Evolutionary conservation across 92 coral and sea anemone genomes (phyloP).

Genomic region (Virgularia gustaviana): DNA sequence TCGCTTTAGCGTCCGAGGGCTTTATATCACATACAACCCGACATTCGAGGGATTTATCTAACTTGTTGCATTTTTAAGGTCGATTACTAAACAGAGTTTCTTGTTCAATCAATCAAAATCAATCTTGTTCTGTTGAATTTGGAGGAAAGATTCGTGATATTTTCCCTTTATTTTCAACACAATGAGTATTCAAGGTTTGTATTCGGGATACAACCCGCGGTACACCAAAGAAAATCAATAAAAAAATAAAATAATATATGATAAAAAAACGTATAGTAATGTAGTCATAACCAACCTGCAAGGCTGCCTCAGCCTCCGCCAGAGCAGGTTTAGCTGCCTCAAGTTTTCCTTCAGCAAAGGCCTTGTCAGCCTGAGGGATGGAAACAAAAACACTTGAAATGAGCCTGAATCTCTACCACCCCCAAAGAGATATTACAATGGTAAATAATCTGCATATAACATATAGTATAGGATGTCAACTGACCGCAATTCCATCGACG

Average conservation of each 20-base stretch:
- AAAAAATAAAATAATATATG: neutral
- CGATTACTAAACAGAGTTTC: too few relatives aligned
- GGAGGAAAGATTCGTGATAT: neutral
- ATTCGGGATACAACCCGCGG: too few relatives aligned
- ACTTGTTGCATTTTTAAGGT: too few relatives aligned
- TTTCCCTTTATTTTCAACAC: too few relatives aligned
- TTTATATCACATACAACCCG: too few relatives aligned
- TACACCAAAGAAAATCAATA: too few relatives aligned
- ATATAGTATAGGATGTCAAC: too few relatives aligned
- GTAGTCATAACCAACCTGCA: constrained; percentile 59
- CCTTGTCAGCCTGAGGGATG: constrained; percentile 98
- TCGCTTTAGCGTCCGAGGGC: too few relatives aligned
- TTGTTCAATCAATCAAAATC: too few relatives aligned
- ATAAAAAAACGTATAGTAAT: neutral
- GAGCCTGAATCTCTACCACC: neutral
- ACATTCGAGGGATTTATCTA: too few relatives aligned
- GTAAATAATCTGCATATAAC: neutral
- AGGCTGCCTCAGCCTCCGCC: constrained; percentile 91
- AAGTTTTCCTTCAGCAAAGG: constrained; percentile 79
- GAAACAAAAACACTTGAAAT: neutral
- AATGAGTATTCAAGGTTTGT: too few relatives aligned
- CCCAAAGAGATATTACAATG: neutral
- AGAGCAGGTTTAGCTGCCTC: constrained; percentile 91
- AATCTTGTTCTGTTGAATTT: constrained; percentile 64
- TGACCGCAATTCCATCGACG: constrained; percentile 95